These are phyloP conservation scores for Taenaris catops DNA, from an alignment of 2,888 invertebrate species.

Conservation along the genomic window DNA sequence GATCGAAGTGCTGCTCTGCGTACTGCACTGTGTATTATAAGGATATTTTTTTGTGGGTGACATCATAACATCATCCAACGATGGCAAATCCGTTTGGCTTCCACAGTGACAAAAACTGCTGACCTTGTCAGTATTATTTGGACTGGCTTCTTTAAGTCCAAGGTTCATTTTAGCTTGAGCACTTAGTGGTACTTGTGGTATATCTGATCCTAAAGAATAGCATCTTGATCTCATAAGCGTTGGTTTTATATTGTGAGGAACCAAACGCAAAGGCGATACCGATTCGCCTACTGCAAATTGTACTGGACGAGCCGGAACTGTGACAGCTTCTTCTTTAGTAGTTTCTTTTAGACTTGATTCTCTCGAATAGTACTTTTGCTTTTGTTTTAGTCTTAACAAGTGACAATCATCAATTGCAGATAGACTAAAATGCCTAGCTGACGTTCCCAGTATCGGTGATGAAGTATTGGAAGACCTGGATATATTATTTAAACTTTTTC, in stretches of 20 bases:
- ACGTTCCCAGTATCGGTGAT: conserved; percentile 74
- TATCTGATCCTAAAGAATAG: conserved; percentile 82
- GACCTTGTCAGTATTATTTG: conserved; percentile 53
- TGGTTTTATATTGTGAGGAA: conserved; percentile 44
- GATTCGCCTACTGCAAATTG: conserved; percentile 86
- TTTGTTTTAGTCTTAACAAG: conserved; percentile 65
- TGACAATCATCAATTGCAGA: conserved; percentile 82
- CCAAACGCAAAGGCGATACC: conserved; percentile 67
- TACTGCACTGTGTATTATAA: conserved; percentile 62
- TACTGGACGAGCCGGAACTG: conserved; percentile 60
- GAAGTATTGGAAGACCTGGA: conserved; percentile 55
- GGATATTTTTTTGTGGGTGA: conserved; percentile 67
- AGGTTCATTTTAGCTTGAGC: conserved; percentile 82
- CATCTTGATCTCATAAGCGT: conserved; percentile 75
- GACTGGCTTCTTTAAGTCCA: conserved; percentile 78
- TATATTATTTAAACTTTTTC: conserved; percentile 53
- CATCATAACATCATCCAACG: conserved; percentile 79
- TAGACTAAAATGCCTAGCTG: conserved; percentile 84
- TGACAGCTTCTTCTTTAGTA: conserved; percentile 45
- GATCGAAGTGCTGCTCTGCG: conserved; percentile 69
- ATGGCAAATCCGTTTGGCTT: conserved; percentile 86
- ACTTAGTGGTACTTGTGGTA: conserved; percentile 77
- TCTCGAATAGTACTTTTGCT: conserved; percentile 61
- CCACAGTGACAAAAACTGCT: conserved; percentile 83
- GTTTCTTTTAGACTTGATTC: conserved; percentile 67